phyloP scores from a whole-genome alignment of 35 echinoderm and acorn worm species.

The Apostichopus parvimensis region DNA sequence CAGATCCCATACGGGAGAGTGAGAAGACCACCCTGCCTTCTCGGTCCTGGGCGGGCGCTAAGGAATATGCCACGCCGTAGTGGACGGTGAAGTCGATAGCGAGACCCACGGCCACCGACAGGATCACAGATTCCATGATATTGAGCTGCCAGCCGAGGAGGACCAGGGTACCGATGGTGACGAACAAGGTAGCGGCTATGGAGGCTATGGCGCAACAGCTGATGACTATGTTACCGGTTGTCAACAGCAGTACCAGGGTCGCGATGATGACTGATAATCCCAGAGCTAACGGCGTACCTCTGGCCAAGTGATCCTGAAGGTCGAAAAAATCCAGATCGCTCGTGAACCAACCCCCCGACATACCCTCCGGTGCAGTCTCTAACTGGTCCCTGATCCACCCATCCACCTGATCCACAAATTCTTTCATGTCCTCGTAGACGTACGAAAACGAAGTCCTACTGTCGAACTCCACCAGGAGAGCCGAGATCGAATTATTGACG shows the following conservation, averaged over 20 bases:
- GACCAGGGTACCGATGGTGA: conserved; percentile 85
- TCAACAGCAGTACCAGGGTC: conserved; percentile 84
- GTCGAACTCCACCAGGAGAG: conserved; percentile 81
- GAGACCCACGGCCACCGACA: conserved; percentile 93
- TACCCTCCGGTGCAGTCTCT: conserved; percentile 57
- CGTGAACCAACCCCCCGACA: conserved; percentile 84
- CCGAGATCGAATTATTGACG: conserved; percentile 56
- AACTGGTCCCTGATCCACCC: conserved; percentile 68
- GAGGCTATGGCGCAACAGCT: conserved; percentile 85
- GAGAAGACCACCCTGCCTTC: conserved; percentile 89
- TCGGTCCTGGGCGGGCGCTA: conserved; percentile 73
- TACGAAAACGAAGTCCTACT: conserved; percentile 78
- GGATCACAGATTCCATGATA: conserved; percentile 92
- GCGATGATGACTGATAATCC: conserved; percentile 84
- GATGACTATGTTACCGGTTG: conserved; percentile 90
- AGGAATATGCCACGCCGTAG: conserved; percentile 85
- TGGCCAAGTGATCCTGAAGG: conserved; percentile 89
- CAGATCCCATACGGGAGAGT: conserved; percentile 86
- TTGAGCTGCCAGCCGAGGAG: conserved; percentile 98
- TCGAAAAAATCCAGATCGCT: conserved; percentile 92
- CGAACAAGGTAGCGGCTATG: conserved; percentile 89
- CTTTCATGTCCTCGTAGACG: conserved; percentile 79
- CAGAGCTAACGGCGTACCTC: conserved; percentile 78
- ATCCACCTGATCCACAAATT: conserved; percentile 66
- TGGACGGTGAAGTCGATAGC: conserved; percentile 97